Evolutionary conservation across 2,113 vertebrate species (phyloP).

Genomic region (Seriola aureovittata): DNA sequence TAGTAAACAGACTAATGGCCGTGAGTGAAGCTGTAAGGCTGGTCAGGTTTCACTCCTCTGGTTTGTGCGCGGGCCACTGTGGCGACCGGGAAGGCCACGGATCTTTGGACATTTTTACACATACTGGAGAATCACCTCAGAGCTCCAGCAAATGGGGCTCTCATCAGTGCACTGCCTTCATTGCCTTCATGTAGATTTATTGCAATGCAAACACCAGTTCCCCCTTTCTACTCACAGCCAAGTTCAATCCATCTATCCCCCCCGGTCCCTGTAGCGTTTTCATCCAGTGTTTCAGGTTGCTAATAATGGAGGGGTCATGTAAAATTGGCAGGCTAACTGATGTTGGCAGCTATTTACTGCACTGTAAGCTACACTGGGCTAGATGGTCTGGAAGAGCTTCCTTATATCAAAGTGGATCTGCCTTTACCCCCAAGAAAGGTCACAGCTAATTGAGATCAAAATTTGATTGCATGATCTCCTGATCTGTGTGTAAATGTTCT

Average conservation of each 20-base stretch:
- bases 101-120: slow-evolving; percentile 60
- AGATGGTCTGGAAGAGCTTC: slow-evolving; percentile 52
- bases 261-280: slow-evolving; percentile 47
- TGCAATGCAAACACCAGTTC: slow-evolving; percentile 60
- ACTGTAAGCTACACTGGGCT: slow-evolving; percentile 48
- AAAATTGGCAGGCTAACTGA: slow-evolving; percentile 75
- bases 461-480: slow-evolving; percentile 67
- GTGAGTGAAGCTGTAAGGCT: slow-evolving; percentile 29
- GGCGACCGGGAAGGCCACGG: background rate
- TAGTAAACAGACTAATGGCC: slow-evolving; percentile 65
- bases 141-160: slow-evolving; percentile 68
- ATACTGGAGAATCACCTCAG: slow-evolving; percentile 57
- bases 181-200: slow-evolving; percentile 78
- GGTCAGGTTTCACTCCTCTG: slow-evolving; percentile 53
- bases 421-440: slow-evolving; percentile 54
- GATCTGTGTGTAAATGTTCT: slow-evolving; percentile 66
- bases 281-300: slow-evolving; percentile 67
- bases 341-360: slow-evolving; percentile 74
- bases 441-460: slow-evolving; percentile 75
- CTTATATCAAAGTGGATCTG: slow-evolving; percentile 46
- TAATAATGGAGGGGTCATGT: slow-evolving; percentile 76
- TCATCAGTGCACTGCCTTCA: slow-evolving; percentile 72
- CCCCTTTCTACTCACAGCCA: slow-evolving; percentile 57
- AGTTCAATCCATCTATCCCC: slow-evolving; percentile 67
- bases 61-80: background rate